Conservation (phyloP, 2,797 vertebrate species). For the Eutrigla gurnardus region DNA sequence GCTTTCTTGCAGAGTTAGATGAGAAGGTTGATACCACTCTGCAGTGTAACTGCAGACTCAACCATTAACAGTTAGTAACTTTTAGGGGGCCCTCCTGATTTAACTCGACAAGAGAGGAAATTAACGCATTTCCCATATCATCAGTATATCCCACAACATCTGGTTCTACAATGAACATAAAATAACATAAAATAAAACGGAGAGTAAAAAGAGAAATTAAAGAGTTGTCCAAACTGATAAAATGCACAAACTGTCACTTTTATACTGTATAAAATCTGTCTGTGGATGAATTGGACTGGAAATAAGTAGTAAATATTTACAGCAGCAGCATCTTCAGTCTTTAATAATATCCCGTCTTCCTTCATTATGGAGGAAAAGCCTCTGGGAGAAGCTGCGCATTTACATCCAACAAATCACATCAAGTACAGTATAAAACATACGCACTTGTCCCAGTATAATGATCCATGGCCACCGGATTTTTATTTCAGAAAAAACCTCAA, state of each 20-base stretch:
- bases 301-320: conserved; percentile 70
- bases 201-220: conserved; percentile 24
- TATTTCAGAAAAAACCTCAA: conserved; percentile 71
- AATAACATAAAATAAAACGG: not conserved
- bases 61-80: not conserved
- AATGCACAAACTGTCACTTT: conserved; percentile 25
- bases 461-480: conserved; percentile 59
- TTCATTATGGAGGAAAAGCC: conserved; percentile 21
- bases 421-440: conserved; percentile 70
- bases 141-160: not conserved
- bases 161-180: conserved; percentile 9
- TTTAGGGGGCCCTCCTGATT: not conserved
- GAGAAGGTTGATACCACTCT: not conserved
- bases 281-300: conserved; percentile 40
- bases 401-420: conserved; percentile 53
- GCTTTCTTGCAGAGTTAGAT: not conserved
- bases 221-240: conserved; percentile 21
- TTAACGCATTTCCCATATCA: not conserved
- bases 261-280: conserved; percentile 21
- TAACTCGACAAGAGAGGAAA: conserved; percentile 3
- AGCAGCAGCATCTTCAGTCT: conserved; percentile 64
- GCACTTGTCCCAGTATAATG: conserved; percentile 39
- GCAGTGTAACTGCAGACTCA: not conserved
- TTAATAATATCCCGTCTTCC: conserved; percentile 37
- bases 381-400: conserved; percentile 50